These are phyloP conservation scores for Ptycholaimellus sp. DNA, from an alignment of 2,888 invertebrate genomes.

Conservation along the genomic window DNA sequence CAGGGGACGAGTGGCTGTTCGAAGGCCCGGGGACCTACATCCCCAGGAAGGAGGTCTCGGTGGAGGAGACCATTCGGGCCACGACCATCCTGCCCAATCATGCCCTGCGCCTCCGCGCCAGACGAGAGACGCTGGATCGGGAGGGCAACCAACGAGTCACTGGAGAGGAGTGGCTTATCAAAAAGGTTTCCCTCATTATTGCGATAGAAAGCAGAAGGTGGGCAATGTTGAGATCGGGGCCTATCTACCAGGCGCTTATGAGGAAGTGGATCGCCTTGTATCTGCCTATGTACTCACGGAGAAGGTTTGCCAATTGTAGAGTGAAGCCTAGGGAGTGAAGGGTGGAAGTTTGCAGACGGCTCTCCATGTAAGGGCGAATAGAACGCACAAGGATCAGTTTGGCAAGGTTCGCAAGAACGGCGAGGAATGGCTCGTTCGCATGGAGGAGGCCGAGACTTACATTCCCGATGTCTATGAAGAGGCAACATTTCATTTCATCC, in stretches of 20 bases:
- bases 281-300: constrained; percentile 33
- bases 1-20: constrained; percentile 35
- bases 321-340: no score
- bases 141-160: constrained; percentile 15
- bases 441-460: constrained; percentile 31
- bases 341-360: no score
- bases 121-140: constrained; percentile 29
- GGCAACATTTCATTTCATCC: no score
- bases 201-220: no score
- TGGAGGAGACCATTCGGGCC: constrained; percentile 29
- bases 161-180: constrained; percentile 33
- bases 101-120: constrained; percentile 30
- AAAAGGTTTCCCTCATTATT: constrained; percentile 14
- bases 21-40: constrained; percentile 33
- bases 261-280: constrained; percentile 31
- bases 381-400: constrained; percentile 31
- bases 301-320: no score
- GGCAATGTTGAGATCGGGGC: constrained; percentile 25
- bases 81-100: constrained; percentile 31
- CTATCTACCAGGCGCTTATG: constrained; percentile 33
- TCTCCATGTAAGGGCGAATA: constrained; percentile 29
- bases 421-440: constrained; percentile 33
- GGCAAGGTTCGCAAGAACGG: constrained; percentile 30
- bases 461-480: constrained; percentile 34
- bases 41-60: constrained; percentile 31